Base-by-base conservation (phyloP, 2,888 invertebrate species). In the Troglohyphantes excavatus region DNA sequence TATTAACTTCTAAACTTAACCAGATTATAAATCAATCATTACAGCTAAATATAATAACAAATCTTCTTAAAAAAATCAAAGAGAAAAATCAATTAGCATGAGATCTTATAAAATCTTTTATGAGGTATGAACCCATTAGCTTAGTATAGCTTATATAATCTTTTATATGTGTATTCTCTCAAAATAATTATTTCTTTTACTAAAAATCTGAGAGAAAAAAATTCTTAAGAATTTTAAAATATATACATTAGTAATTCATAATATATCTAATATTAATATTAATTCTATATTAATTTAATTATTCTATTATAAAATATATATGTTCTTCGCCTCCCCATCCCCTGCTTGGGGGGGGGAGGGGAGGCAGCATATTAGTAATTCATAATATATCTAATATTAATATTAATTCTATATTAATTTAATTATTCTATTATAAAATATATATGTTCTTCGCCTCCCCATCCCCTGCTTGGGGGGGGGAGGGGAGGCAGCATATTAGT, bases 111-210 rank as follows among this genome's bases (percentile, higher is more conserved):
- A 26, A 39, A 33, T n/a, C 59, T 76, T 85, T 76, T 76, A 68
- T 59, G 76, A 76, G 84, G 53, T 84, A 84, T 84, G 84, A 84
- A 75, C 75, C 53, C 84, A 84, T 67, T 67, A 84, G 76, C 85
- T 85, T 85, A 0, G n/a, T 76, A n/a, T 85, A 83, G 83, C 83
- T 83, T 19, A 83, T 26, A 63, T n/a, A 23, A 70, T 70, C 21
- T 43, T 53, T 46, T 43, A 61, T 33, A 61, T n/a, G 1, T 65
- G 0, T 65, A 33, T 6, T 33, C 3, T 6, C 33, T 6, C 33
- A 33, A 33, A 6, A 33, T 33, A 6, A 33, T 33, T n/a, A n/a
- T n/a, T n/a, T n/a, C n/a, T n/a, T n/a, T n/a, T n/a, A n/a, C n/a
- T n/a, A n/a, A n/a, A n/a, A n/a, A n/a, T n/a, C n/a, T n/a, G n/a